A percentile compares a stretch with the other conserved stretches of the same genome.
Conservation (phyloP, 2,888 invertebrate species). For the Zaprionus obscuricornis region DNA sequence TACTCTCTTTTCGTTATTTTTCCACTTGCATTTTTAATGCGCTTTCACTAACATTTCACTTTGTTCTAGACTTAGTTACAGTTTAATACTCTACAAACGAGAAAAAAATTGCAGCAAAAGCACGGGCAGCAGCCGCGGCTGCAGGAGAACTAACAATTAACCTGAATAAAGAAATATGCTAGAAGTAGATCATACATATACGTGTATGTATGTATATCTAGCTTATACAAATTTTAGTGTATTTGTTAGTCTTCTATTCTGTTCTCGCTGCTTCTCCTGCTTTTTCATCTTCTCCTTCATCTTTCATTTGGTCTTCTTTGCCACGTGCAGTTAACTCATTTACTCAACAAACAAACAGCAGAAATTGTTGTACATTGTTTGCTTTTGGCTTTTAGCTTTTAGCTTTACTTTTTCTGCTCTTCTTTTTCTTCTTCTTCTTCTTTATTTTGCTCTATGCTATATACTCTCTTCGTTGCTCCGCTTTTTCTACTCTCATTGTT, state of each 20-base stretch:
- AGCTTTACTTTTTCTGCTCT: no score
- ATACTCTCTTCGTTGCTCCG: no score
- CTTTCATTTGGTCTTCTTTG: no score
- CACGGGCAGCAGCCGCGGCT: not conserved
- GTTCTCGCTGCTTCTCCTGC: not conserved
- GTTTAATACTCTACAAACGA: slow-evolving; percentile 2
- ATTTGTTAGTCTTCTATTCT: not conserved
- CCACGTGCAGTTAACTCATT: slow-evolving; percentile 2
- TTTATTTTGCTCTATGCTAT: no score
- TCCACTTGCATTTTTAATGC: slow-evolving; percentile 44
- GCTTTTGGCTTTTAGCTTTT: not conserved
- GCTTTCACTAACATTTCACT: slow-evolving; percentile 55
- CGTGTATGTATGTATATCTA: no score
- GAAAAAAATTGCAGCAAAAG: not conserved
- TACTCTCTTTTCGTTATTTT: not conserved
- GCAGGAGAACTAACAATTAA: no score
- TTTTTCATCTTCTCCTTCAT: no score
- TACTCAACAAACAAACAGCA: slow-evolving; percentile 1
- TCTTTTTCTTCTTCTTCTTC: no score
- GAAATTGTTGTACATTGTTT: slow-evolving; percentile 10
- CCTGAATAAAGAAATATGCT: no score
- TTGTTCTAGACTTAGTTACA: slow-evolving; percentile 54
- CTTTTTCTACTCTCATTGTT: no score
- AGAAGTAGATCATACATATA: no score
- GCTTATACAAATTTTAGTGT: no score